phyloP scores from a whole-genome alignment of 2,797 vertebrate species.

The Neostethus bicornis region DNA sequence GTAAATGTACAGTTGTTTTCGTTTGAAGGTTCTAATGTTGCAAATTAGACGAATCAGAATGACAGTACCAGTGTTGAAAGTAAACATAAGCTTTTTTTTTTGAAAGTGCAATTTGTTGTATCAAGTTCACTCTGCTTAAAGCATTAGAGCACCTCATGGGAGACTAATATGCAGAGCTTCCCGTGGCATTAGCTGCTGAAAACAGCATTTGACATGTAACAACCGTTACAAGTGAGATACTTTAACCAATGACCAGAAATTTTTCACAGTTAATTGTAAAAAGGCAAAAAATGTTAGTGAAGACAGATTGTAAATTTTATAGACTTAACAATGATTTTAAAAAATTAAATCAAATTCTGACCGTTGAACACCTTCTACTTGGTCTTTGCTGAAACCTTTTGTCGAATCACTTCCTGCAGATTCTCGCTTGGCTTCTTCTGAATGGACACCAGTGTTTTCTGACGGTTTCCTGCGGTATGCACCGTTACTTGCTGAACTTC shows the following conservation, averaged over 20 bases:
- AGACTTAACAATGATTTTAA: too few relatives aligned
- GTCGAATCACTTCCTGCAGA: constrained; percentile 73
- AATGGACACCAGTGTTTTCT: constrained; percentile 53
- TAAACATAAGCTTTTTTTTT: background rate
- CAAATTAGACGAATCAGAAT: background rate
- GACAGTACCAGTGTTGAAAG: background rate
- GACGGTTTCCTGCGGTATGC: constrained; percentile 81
- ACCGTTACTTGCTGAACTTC: constrained; percentile 84
- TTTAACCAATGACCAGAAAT: too few relatives aligned
- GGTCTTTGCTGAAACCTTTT: constrained; percentile 91
- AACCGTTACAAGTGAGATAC: too few relatives aligned
- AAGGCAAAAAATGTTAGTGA: constrained; percentile 15
- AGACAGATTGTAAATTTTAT: background rate
- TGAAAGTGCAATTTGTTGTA: constrained; percentile 15
- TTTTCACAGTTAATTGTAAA: too few relatives aligned
- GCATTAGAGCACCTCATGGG: constrained; percentile 37
- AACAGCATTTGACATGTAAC: constrained; percentile 41
- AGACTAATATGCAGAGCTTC: constrained; percentile 41
- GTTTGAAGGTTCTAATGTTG: constrained; percentile 5
- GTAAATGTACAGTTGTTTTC: constrained; percentile 8
- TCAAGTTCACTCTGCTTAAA: constrained; percentile 23
- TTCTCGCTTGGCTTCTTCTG: constrained; percentile 70
- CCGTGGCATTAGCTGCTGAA: constrained; percentile 50
- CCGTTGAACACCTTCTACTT: constrained; percentile 94
- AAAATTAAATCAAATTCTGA: constrained; percentile 55